A percentile compares a stretch with the other conserved stretches of the same genome.
Conservation (phyloP, 2,113 vertebrate genomes). For the Anguilla rostrata region DNA sequence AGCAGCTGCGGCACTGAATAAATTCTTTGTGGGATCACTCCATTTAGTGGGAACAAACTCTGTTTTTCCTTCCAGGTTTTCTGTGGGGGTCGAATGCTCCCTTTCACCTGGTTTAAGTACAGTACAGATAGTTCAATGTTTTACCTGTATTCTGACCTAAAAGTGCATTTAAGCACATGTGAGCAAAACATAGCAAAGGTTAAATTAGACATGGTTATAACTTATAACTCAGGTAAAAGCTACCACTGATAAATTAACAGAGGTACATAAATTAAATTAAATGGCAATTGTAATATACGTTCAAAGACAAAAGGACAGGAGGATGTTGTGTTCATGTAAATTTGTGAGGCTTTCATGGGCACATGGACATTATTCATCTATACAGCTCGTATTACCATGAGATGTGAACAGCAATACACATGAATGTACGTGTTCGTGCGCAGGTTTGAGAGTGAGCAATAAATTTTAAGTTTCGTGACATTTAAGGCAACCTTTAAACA, state of each 20-base stretch:
- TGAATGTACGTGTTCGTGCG: neutral
- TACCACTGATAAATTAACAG: neutral
- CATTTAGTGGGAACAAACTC: neutral
- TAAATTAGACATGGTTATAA: neutral
- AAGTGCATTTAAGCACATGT: neutral
- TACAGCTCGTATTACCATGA: no score
- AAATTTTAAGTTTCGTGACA: neutral
- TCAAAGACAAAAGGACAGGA: neutral
- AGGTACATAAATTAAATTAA: neutral
- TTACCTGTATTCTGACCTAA: neutral
- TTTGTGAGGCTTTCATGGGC: neutral
- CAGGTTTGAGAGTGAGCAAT: conserved; percentile 24
- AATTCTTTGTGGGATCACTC: neutral
- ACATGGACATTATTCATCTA: neutral
- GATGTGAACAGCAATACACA: neutral
- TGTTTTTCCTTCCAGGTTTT: neutral
- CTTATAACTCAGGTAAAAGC: neutral
- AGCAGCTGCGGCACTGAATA: neutral
- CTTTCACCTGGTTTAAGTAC: conserved; percentile 10
- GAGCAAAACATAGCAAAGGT: neutral
- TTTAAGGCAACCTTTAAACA: neutral
- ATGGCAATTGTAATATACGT: neutral
- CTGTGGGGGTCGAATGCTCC: neutral
- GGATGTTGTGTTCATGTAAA: neutral
- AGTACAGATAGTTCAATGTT: neutral